Evolutionary conservation across 2,113 vertebrate species (phyloP).

Genomic region (Scomber scombrus): DNA sequence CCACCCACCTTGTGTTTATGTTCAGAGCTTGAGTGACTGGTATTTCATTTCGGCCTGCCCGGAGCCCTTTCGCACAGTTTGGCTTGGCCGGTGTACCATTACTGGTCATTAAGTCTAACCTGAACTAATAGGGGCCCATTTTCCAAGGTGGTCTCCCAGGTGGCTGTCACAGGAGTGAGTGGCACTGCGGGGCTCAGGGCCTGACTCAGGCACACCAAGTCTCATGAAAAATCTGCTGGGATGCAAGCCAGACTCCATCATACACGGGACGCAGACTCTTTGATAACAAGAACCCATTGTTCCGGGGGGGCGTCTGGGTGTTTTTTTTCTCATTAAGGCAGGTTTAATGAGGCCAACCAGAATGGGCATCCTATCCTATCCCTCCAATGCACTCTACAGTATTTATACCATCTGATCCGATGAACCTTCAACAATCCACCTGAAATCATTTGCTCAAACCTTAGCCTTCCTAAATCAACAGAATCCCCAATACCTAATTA

Average conservation of each 20-base stretch:
- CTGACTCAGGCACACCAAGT: conserved; percentile 45
- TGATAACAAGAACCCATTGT: conserved; percentile 76
- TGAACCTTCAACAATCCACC: conserved; percentile 3
- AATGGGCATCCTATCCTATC: conserved; percentile 36
- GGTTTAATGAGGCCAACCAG: conserved; percentile 65
- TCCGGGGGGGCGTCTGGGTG: conserved; percentile 48
- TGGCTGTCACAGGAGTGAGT: conserved; percentile 73
- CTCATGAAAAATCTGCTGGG: conserved; percentile 60
- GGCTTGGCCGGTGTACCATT: conserved; percentile 80
- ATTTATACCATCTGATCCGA: conserved; percentile 22
- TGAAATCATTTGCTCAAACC: conserved; percentile 11
- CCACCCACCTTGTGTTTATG: conserved; percentile 80
- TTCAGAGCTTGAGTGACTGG: conserved; percentile 80
- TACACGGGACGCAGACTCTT: conserved; percentile 31
- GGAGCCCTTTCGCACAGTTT: conserved; percentile 73
- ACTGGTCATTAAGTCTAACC: conserved; percentile 85
- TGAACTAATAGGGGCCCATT: conserved; percentile 84
- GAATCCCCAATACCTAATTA: neutral
- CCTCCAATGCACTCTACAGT: conserved; percentile 11
- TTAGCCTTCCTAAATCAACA: conserved; percentile 78
- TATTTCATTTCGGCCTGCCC: conserved; percentile 79
- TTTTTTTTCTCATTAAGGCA: conserved; percentile 71
- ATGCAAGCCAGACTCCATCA: conserved; percentile 58
- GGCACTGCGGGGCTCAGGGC: conserved; percentile 51
- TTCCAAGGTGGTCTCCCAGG: conserved; percentile 84